Percentiles rank a stretch among this genome's conserved stretches.
These are phyloP conservation scores for Delia radicum DNA, from an alignment of 1,140 invertebrate species.

Conservation along the genomic window DNA sequence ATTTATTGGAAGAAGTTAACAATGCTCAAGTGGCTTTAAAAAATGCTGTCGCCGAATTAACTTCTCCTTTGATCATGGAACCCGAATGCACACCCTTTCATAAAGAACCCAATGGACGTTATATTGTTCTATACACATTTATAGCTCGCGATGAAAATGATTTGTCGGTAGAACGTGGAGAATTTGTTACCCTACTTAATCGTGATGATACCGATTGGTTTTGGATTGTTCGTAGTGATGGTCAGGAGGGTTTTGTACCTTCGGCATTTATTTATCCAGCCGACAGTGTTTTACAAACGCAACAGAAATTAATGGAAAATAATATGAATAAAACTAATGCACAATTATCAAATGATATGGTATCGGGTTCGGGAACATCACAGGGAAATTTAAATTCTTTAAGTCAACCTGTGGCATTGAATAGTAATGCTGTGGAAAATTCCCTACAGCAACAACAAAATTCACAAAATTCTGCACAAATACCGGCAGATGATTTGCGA, in stretches of 20 bases:
- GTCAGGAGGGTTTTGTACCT: slow-evolving; percentile 94
- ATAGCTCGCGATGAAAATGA: slow-evolving; percentile 92
- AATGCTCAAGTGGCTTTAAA: slow-evolving; percentile 41
- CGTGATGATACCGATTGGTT: slow-evolving; percentile 94
- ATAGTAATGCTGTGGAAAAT: slow-evolving; percentile 31
- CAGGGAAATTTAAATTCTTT: slow-evolving; percentile 36
- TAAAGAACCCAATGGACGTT: slow-evolving; percentile 86
- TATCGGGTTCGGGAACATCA: background rate
- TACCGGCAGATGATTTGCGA: slow-evolving; percentile 61
- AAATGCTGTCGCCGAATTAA: slow-evolving; percentile 58
- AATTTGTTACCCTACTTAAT: slow-evolving; percentile 93
- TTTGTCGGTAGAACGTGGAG: slow-evolving; percentile 87
- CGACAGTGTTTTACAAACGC: slow-evolving; percentile 72
- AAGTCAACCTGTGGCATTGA: slow-evolving; percentile 21
- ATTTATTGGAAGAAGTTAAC: slow-evolving; percentile 56
- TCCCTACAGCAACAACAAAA: slow-evolving; percentile 25
- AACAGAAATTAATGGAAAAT: slow-evolving; percentile 37
- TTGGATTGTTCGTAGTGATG: slow-evolving; percentile 89
- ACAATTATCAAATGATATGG: background rate
- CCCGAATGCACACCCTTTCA: slow-evolving; percentile 76
- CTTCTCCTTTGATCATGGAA: slow-evolving; percentile 49
- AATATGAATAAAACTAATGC: slow-evolving; percentile 25
- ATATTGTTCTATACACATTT: slow-evolving; percentile 91
- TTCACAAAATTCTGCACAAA: slow-evolving; percentile 27
- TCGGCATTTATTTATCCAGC: slow-evolving; percentile 92